Evolutionary conservation across 2,888 invertebrate species (phyloP).

Genomic region (Melolontha melolontha): DNA sequence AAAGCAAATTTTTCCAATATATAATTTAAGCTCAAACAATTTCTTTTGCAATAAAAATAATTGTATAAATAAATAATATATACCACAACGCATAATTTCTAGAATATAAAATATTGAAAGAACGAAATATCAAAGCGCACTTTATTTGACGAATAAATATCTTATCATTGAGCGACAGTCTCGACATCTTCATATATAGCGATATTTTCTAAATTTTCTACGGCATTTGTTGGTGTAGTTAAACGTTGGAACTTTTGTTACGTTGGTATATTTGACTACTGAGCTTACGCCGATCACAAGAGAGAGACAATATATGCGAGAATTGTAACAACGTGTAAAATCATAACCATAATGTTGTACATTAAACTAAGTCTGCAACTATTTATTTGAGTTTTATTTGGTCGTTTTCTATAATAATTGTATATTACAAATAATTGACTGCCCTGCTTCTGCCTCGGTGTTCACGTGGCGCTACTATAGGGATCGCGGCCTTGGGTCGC

Average conservation of each 20-base stretch:
- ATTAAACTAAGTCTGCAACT: no score
- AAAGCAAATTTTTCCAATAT: slow-evolving; percentile 23
- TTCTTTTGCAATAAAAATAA: slow-evolving; percentile 20
- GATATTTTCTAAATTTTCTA: slow-evolving; percentile 26
- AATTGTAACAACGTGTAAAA: no score
- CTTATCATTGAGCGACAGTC: slow-evolving; percentile 42
- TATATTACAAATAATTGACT: slow-evolving; percentile 41
- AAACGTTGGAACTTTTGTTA: no score
- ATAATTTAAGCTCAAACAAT: slow-evolving; percentile 28
- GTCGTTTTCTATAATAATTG: slow-evolving; percentile 33
- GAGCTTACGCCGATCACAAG: no score
- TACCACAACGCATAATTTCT: slow-evolving; percentile 34
- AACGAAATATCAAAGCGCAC: slow-evolving; percentile 17
- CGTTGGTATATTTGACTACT: no score
- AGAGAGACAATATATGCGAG: no score
- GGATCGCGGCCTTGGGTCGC: slow-evolving; percentile 87
- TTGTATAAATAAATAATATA: slow-evolving; percentile 33
- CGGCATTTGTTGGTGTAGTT: no score
- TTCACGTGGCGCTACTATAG: slow-evolving; percentile 78
- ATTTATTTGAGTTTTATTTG: no score
- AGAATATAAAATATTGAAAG: slow-evolving; percentile 16
- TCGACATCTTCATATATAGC: slow-evolving; percentile 47
- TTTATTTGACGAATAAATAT: slow-evolving; percentile 9
- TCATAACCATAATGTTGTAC: no score
- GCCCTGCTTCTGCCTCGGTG: slow-evolving; percentile 47